Conservation (phyloP, 2,113 vertebrate species). For the Mastomys coucha region DNA sequence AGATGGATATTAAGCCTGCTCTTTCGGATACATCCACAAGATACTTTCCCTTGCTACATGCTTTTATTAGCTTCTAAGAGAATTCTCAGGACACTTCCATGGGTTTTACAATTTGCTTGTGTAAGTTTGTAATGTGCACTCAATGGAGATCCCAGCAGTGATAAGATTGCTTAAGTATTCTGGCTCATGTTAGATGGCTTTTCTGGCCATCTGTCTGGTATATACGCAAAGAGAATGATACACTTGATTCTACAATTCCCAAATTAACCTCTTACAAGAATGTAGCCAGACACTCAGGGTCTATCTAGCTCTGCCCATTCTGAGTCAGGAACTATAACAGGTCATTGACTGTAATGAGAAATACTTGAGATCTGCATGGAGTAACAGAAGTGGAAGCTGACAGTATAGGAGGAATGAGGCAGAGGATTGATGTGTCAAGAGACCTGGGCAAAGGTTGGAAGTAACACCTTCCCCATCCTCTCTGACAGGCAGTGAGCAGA, state of each 20-base stretch:
- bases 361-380: neutral
- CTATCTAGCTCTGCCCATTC: neutral
- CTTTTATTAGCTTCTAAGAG: neutral
- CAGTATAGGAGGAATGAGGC: neutral
- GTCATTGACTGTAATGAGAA: neutral
- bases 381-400: rapidly evolving
- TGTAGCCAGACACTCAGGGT: neutral
- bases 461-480: neutral
- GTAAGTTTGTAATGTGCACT: neutral
- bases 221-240: neutral
- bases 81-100: slow-evolving; percentile 6
- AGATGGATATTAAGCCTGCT: neutral
- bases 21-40: neutral
- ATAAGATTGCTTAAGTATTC: neutral
- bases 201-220: neutral
- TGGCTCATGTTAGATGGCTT: neutral
- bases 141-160: neutral
- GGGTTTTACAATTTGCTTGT: neutral
- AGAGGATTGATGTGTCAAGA: neutral
- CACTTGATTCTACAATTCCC: neutral
- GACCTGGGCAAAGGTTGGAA: too few species aligned
- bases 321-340: neutral
- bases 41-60: neutral
- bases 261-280: neutral
- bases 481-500: neutral